Evolutionary conservation across 2,888 invertebrate species (phyloP), one percentile per base, ranked within the genome.

Genomic region (Nephrotoma appendiculata): DNA sequence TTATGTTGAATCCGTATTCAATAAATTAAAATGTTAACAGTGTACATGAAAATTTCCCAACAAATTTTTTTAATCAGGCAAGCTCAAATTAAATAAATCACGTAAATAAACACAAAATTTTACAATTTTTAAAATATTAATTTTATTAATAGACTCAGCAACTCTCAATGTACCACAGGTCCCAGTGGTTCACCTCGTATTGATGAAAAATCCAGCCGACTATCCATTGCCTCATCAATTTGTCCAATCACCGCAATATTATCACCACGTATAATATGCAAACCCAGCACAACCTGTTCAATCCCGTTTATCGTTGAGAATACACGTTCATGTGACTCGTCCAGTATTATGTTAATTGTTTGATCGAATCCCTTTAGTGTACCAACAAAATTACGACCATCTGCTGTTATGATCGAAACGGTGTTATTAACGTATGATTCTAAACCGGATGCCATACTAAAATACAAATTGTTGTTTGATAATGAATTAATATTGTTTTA

Each of bases 331-430:
- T 99, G 98, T 48, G 98, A 98, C 92, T 99, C 99, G 90, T 99
- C 99, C 88, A 99, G 92, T 89, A 99, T 98, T 88, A 99, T 94
- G 91, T 99, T 99, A 88, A 99, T 98, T n/a, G 99, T 98, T 92
- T 99, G 99, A 92, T 99, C 99, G 92, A 98, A 99, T 44, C 99
- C 99, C 92, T 99, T 99, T 88, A 99, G 92, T 0, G 98, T 98
- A 85, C 99, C 99, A 89, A 98, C 97, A 90, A 99, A 98, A 91
- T 98, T 98, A 89, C 99, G 93, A 83, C 99, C 99, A 92, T 99
- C 99, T 11, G 98, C 96, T 86, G 99, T 99, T 89, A 99, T 98
- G 88, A 99, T 97, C 48, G 98, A 98, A 87, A 98, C 98, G 48
- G 97, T 96, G 92, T 97, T 96, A 91, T 97, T 97, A 11, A 97